These are phyloP conservation scores for Lithophane semibrunnea DNA, from an alignment of 2,888 invertebrate genomes.

Conservation along the genomic window DNA sequence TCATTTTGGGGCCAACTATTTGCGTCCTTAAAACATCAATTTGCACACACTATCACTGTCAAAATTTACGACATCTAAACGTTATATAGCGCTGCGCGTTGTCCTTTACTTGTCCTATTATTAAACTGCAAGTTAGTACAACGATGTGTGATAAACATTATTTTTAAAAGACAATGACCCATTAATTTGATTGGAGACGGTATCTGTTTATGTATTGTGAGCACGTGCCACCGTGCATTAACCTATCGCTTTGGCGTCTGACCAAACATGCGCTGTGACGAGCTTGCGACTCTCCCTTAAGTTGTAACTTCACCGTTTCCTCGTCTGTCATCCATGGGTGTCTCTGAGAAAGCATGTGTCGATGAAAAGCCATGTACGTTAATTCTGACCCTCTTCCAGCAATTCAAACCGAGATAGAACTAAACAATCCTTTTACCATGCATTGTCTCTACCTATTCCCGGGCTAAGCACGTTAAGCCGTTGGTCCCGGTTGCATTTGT, in stretches of 20 bases:
- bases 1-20: neutral
- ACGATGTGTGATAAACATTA: slow-evolving; percentile 47
- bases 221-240: slow-evolving; percentile 81
- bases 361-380: no score
- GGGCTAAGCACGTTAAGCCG: no score
- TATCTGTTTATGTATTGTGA: slow-evolving; percentile 46
- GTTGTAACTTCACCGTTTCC: slow-evolving; percentile 15
- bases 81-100: neutral
- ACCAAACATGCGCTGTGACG: slow-evolving; percentile 75
- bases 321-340: neutral
- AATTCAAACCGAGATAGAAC: no score
- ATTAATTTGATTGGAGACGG: slow-evolving; percentile 52
- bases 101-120: slow-evolving; percentile 32
- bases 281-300: slow-evolving; percentile 27
- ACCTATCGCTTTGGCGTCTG: slow-evolving; percentile 76
- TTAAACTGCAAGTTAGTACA: slow-evolving; percentile 18
- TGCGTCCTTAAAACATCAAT: slow-evolving; percentile 12
- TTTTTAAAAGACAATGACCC: slow-evolving; percentile 70
- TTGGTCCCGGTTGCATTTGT: no score
- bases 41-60: slow-evolving; percentile 5
- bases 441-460: no score
- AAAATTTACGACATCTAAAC: slow-evolving; percentile 10
- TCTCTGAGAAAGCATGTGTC: neutral
- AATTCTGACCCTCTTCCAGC: no score
- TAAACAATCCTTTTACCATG: no score